Evolutionary conservation across 2,888 invertebrate species (phyloP).

Genomic region (Mermis nigrescens): DNA sequence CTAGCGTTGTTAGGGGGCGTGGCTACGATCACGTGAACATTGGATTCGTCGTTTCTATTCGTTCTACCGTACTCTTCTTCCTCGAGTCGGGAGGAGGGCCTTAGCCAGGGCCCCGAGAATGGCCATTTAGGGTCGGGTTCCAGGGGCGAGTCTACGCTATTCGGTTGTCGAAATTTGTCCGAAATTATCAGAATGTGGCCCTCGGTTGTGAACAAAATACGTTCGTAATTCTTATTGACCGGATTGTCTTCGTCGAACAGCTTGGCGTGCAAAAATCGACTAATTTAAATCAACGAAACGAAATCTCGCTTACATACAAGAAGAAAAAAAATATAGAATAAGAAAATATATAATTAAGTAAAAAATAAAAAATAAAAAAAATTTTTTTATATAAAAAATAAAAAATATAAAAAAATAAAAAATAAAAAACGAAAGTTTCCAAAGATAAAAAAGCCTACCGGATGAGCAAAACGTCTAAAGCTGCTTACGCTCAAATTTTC

Average conservation of each 20-base stretch:
- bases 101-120: neutral
- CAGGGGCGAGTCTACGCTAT: neutral
- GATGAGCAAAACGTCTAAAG: too few relatives aligned
- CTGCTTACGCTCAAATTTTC: too few relatives aligned
- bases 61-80: neutral
- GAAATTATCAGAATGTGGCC: conserved; percentile 42
- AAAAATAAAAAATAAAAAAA: too few relatives aligned
- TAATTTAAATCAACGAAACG: too few relatives aligned
- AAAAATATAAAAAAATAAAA: too few relatives aligned
- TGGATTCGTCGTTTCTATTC: neutral
- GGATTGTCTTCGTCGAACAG: conserved; percentile 45
- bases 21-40: neutral
- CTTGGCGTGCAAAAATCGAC: too few relatives aligned
- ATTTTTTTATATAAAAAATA: too few relatives aligned
- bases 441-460: too few relatives aligned
- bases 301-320: too few relatives aligned
- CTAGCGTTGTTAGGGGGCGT: neutral
- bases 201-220: conserved; percentile 45
- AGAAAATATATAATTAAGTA: too few relatives aligned
- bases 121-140: neutral
- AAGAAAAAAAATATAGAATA: too few relatives aligned
- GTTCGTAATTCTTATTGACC: conserved; percentile 39
- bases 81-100: neutral
- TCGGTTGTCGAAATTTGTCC: conserved; percentile 16
- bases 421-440: too few relatives aligned